Base-by-base conservation (phyloP, 1,140 invertebrate species). In the Dryas iulia region DNA sequence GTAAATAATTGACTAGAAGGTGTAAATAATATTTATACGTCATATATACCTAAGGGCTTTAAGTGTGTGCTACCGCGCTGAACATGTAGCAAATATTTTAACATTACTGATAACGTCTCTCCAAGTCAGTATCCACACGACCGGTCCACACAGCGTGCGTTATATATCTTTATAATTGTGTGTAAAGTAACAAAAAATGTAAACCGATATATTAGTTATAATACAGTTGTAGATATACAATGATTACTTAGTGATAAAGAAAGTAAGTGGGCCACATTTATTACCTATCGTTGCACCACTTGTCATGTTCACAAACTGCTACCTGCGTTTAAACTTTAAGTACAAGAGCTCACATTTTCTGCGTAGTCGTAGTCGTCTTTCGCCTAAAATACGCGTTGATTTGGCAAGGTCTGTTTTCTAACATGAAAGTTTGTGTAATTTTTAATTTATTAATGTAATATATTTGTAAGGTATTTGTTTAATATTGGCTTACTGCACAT, bases 101-200 rank as follows among this genome's bases (percentile, higher is more conserved):
- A 56, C 23, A 56, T 25, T n/a, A 24, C 11, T 81, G 77, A 79
- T 77, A 77, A 79, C 63, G 72, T 79, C 71, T 69, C 65, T 69
- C 52, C 60, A 47, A 69, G 53, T 67, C 72, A 74, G 73, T 77
- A 33, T 64, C 64, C 30, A 58, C 33, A 31, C 64, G 69, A 23
- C 53, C 26, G 53, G 52, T 63, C 57, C 47, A 47, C 35, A 61
- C 59, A n/a, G 39, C 61, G 66, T 54, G 21, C 67, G 65, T 26
- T 24, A 62, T n/a, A 59, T 54, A 39, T 58, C 30, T 12, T 35
- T n/a, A 5, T 52, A 52, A 59, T 58, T 10, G 30, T 39, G 1
- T n/a, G 14, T 35, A 35, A 35, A 35, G 0, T 35, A n/a, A 35
- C 5, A 4, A 35, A n/a, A n/a, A n/a, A 3, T 28, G 3, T 28